phyloP scores from a whole-genome alignment of 2,797 vertebrate genomes.

The Chelmon rostratus region DNA sequence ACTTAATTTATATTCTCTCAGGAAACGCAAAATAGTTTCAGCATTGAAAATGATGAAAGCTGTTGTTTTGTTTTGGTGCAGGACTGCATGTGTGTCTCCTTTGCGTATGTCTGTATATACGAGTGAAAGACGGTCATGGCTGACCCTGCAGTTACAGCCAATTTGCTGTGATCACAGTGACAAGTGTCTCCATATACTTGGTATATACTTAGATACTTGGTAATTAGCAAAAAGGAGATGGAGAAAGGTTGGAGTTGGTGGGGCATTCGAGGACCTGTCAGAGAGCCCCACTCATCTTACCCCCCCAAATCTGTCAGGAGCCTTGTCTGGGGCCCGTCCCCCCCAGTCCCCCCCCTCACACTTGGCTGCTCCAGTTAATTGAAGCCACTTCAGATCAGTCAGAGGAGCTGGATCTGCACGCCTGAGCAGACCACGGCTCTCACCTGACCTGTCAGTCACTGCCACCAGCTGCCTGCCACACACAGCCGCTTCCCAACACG shows the following conservation, averaged over 20 bases:
- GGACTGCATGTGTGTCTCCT: not conserved
- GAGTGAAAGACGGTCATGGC: slow-evolving; percentile 27
- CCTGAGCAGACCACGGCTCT: slow-evolving; percentile 54
- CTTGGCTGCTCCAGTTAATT: slow-evolving; percentile 81
- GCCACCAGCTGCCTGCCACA: slow-evolving; percentile 30
- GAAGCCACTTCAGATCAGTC: slow-evolving; percentile 79
- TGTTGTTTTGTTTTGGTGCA: slow-evolving; percentile 11
- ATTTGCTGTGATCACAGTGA: slow-evolving; percentile 74
- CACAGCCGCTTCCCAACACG: not conserved
- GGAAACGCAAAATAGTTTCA: slow-evolving; percentile 36
- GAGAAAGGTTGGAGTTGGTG: slow-evolving; percentile 60
- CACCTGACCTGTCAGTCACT: slow-evolving; percentile 75
- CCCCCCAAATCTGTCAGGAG: slow-evolving; percentile 64
- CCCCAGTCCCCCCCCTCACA: slow-evolving; percentile 68
- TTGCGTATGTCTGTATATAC: not conserved
- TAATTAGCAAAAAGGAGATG: slow-evolving; percentile 74
- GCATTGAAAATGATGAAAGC: slow-evolving; percentile 22
- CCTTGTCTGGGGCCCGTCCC: slow-evolving; percentile 45
- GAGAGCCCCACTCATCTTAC: slow-evolving; percentile 39
- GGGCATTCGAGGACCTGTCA: slow-evolving; percentile 69
- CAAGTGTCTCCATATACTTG: slow-evolving; percentile 71
- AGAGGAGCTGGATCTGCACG: slow-evolving; percentile 63
- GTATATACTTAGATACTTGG: slow-evolving; percentile 60
- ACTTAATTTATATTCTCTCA: slow-evolving; percentile 24
- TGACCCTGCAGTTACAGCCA: slow-evolving; percentile 68